A percentile compares a stretch with the other conserved stretches of the same genome.
These are phyloP conservation scores for Saccostrea echinata DNA, from an alignment of 1,140 invertebrate species.

Conservation along the genomic window DNA sequence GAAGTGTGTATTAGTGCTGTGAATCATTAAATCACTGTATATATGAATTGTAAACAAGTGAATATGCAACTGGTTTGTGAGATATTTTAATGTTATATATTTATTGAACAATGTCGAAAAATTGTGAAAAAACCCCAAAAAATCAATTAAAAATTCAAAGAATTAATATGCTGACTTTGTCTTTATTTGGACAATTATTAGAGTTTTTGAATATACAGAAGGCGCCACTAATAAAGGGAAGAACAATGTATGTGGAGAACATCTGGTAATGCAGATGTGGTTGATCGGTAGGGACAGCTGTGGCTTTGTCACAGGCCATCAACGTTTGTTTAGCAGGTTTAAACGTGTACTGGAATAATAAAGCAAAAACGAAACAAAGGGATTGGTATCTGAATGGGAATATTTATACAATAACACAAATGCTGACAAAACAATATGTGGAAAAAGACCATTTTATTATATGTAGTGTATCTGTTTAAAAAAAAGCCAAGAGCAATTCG, in stretches of 20 bases:
- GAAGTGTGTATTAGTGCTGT: constrained; percentile 3
- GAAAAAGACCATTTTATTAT: too few species aligned
- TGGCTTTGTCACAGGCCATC: neutral
- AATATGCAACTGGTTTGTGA: neutral
- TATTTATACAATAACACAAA: too few species aligned
- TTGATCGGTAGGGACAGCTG: neutral
- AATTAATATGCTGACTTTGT: neutral
- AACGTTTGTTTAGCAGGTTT: neutral
- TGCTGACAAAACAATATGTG: too few species aligned
- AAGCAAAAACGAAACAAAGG: neutral
- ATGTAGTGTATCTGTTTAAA: too few species aligned
- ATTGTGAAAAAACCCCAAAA: neutral
- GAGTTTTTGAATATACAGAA: neutral
- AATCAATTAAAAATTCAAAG: constrained; percentile 6
- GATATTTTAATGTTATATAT: constrained; percentile 6
- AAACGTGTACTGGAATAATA: neutral
- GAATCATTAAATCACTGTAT: neutral
- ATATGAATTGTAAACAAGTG: neutral
- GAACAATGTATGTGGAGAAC: neutral
- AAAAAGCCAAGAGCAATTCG: too few species aligned
- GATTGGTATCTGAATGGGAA: too few species aligned
- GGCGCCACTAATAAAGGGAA: neutral
- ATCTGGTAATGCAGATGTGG: neutral
- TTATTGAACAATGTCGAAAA: constrained; percentile 24
- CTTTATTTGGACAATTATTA: neutral